phyloP scores from a whole-genome alignment of 2,113 vertebrate genomes.

The Podiceps cristatus region DNA sequence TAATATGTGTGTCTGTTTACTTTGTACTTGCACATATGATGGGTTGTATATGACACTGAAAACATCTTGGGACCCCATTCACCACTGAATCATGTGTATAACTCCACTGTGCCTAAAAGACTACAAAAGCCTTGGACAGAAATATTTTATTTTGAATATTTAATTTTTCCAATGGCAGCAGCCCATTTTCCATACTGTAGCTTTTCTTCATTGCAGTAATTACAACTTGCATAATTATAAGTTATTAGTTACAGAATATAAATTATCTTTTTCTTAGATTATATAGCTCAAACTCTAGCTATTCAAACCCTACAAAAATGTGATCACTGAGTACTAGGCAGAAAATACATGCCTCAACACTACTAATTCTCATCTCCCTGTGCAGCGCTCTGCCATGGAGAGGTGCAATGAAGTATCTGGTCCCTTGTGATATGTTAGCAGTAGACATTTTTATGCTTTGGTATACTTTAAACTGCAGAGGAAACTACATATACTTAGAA shows the following conservation, averaged over 20 bases:
- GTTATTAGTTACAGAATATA: background rate
- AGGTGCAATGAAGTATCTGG: background rate
- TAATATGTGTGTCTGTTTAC: background rate
- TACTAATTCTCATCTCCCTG: background rate
- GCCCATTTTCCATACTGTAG: background rate
- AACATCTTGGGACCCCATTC: background rate
- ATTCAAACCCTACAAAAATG: background rate
- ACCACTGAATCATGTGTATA: background rate
- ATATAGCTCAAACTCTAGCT: background rate
- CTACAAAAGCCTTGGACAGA: background rate
- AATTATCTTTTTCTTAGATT: background rate
- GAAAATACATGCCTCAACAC: background rate
- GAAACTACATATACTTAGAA: background rate
- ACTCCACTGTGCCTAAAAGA: background rate
- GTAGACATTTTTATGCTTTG: background rate
- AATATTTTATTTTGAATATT: background rate
- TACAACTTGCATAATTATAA: background rate
- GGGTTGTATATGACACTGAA: background rate
- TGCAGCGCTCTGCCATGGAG: background rate
- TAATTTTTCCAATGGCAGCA: background rate
- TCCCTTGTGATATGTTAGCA: background rate
- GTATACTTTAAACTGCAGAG: background rate
- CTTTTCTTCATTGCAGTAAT: background rate
- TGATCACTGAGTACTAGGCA: background rate
- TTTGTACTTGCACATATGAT: rapidly evolving